Evolutionary conservation across 1,140 invertebrate genomes (phyloP).

Genomic region (Scaptomyza pallida): DNA sequence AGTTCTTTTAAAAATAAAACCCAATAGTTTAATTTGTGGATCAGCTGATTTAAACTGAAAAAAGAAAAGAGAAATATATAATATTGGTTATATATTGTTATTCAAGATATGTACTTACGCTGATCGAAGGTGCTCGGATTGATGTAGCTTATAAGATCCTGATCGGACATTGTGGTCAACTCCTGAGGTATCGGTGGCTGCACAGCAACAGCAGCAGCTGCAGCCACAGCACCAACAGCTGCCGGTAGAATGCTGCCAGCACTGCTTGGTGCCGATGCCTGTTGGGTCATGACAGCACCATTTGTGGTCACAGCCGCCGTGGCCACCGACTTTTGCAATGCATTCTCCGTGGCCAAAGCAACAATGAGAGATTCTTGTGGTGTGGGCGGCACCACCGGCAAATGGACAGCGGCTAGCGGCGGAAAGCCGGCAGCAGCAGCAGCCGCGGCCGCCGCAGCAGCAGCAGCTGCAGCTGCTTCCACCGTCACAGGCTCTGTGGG

Average conservation of each 20-base stretch:
- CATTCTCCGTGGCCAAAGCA: slow-evolving; percentile 77
- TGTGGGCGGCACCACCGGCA: slow-evolving; percentile 70
- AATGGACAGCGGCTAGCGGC: slow-evolving; percentile 45
- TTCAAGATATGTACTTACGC: slow-evolving; percentile 85
- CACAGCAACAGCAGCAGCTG: slow-evolving; percentile 70
- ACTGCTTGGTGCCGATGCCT: slow-evolving; percentile 63
- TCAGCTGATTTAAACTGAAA: slow-evolving; percentile 66
- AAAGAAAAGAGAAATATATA: neutral
- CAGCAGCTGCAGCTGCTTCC: slow-evolving; percentile 21
- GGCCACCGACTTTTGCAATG: slow-evolving; percentile 76
- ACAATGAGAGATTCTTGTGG: slow-evolving; percentile 83
- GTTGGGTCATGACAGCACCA: slow-evolving; percentile 78
- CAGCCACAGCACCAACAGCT: slow-evolving; percentile 63
- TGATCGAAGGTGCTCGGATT: slow-evolving; percentile 94
- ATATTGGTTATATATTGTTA: no score
- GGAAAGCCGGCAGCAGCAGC: slow-evolving; percentile 61
- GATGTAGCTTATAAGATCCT: slow-evolving; percentile 93
- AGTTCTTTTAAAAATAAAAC: slow-evolving; percentile 41
- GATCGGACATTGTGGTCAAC: slow-evolving; percentile 92
- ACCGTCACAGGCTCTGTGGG: slow-evolving; percentile 52
- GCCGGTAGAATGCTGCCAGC: slow-evolving; percentile 65
- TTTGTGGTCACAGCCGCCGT: slow-evolving; percentile 80
- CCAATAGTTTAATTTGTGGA: slow-evolving; percentile 63
- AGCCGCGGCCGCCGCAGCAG: slow-evolving; percentile 46
- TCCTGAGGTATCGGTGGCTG: slow-evolving; percentile 87